Base-by-base conservation (phyloP, 2,113 vertebrate species). In the Clinocottus analis region DNA sequence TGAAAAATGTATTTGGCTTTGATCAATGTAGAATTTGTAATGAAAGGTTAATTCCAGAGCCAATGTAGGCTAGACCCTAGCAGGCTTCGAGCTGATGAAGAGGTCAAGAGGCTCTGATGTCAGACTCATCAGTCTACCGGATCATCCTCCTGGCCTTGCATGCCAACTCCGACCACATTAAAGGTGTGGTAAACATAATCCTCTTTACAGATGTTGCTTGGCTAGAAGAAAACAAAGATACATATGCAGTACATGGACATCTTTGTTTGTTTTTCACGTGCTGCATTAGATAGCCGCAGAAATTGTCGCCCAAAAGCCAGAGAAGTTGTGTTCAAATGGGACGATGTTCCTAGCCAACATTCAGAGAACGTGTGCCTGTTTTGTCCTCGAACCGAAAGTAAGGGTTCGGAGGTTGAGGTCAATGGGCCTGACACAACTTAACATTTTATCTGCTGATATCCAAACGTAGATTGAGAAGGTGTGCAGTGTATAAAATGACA, bases 191-290 rank as follows among this genome's bases (percentile, higher is more conserved):
- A 7, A 35, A 63, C 3, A 25, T 55, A 43, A 71, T 72, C 25
- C 71, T 53, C 10, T 56, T 7, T 59, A 39, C 61, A 82, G 65
- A 75, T 59, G 79, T n/a, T 61, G 21, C 25, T 72, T 41, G 0
- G 60, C 21, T 58, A 29, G 9, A 33, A 33, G 13, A n/a, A 35
- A 68, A 53, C 5, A 41, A 43, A 2, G 33, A 23, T 51, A 41
- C 41, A 12, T 25, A 11, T 23, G 33, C 29, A 60, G 58, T n/a
- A 53, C 39, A 75, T 62, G 39, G 58, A 27, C 17, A 31, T 31
- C 29, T 31, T 31, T 31, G 29, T 31, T 31, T 31, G 29, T 31
- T 31, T 31, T 31, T 66, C 8, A 14, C 45, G 8, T 71, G 49
- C 9, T 35, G 17, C 14, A 9, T 61, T 25, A 4, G 37, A 49